Conservation (phyloP, 1,140 invertebrate genomes). For the Pogonognathellus flavescens region DNA sequence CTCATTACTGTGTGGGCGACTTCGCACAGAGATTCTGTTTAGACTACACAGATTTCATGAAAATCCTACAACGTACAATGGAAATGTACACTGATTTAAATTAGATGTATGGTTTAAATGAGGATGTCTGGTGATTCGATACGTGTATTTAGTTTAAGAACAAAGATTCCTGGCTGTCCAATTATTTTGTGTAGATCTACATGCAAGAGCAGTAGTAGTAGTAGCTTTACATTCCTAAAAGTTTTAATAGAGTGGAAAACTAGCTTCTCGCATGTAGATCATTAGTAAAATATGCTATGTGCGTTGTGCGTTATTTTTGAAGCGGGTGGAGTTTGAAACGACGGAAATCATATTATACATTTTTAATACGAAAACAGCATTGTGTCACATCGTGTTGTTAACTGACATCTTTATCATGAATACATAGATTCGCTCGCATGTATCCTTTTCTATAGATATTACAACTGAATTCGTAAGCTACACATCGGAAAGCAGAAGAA, state of each 20-base stretch:
- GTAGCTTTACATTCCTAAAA: too few relatives aligned
- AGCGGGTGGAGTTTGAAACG: neutral
- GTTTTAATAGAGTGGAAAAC: too few relatives aligned
- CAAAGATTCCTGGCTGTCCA: too few relatives aligned
- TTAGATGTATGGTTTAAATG: neutral
- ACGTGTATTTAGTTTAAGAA: neutral
- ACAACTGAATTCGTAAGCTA: neutral
- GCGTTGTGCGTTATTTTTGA: neutral
- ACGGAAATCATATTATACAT: slow-evolving; percentile 19
- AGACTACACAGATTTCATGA: neutral
- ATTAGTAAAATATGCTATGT: neutral
- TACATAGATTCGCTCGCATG: neutral
- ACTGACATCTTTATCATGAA: slow-evolving; percentile 45
- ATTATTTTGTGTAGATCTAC: too few relatives aligned
- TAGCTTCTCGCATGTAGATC: neutral
- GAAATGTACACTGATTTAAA: neutral
- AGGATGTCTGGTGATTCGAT: neutral
- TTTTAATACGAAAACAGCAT: slow-evolving; percentile 32
- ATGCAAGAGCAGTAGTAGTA: too few relatives aligned
- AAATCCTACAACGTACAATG: neutral
- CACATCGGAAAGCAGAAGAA: neutral
- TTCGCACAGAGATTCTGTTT: too few relatives aligned
- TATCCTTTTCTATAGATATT: slow-evolving; percentile 5
- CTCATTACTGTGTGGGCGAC: neutral
- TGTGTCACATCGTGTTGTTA: slow-evolving; percentile 30